A percentile compares a stretch with the other conserved stretches of the same genome.
Conservation (phyloP, 2,888 invertebrate species). For the Lycophotia porphyrea region DNA sequence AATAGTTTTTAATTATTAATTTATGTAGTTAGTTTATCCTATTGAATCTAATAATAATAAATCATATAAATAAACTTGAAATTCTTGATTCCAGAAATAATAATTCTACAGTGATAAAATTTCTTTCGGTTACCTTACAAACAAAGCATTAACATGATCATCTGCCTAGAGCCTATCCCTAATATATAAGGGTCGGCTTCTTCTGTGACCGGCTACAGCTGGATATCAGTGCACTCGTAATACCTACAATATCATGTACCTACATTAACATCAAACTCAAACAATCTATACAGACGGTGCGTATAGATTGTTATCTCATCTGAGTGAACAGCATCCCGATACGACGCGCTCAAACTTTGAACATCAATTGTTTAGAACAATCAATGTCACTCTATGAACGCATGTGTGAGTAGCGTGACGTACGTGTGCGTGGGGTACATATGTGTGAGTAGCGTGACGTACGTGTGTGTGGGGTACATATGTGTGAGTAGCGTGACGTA, state of each 20-base stretch:
- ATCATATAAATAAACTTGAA: too few relatives aligned
- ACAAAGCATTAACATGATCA: neutral
- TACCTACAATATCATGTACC: neutral
- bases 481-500: neutral
- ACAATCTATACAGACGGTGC: neutral
- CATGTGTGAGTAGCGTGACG: neutral
- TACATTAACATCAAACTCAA: constrained; percentile 11
- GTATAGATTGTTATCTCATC: constrained; percentile 3
- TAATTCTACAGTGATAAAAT: neutral
- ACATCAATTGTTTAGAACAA: constrained; percentile 23
- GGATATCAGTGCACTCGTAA: neutral
- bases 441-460: neutral
- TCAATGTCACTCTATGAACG: constrained; percentile 39
- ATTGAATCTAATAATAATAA: too few relatives aligned
- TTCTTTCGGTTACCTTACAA: neutral
- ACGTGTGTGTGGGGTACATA: too few relatives aligned
- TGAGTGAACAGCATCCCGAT: constrained; percentile 6
- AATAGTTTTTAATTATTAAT: too few relatives aligned
- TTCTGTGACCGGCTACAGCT: neutral
- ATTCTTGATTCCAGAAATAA: neutral
- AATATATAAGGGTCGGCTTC: neutral
- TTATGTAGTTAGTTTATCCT: too few relatives aligned
- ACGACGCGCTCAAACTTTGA: constrained; percentile 35
- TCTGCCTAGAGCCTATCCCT: neutral
- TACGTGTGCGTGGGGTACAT: too few relatives aligned